Percentiles rank a stretch among this genome's conserved stretches.
Evolutionary conservation across 2,888 invertebrate genomes (phyloP).

Genomic region (Morpho deidamia): DNA sequence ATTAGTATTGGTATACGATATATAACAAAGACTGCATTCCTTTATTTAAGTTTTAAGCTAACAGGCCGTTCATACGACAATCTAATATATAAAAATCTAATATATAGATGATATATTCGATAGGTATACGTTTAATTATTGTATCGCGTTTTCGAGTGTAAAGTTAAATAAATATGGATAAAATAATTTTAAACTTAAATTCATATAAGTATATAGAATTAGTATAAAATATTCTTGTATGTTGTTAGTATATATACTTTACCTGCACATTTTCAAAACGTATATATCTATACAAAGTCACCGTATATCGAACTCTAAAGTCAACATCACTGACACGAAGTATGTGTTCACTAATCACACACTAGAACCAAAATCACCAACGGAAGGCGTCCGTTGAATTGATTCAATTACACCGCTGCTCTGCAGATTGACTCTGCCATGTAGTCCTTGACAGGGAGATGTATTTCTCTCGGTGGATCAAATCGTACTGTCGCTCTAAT

Average conservation of each 20-base stretch:
- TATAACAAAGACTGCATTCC: background rate
- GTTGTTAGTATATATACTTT: slow-evolving; percentile 2
- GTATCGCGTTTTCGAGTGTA: too few species aligned
- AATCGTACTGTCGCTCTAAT: slow-evolving; percentile 65
- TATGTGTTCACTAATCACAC: slow-evolving; percentile 20
- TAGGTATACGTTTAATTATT: too few species aligned
- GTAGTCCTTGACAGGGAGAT: slow-evolving; percentile 33
- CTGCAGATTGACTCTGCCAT: slow-evolving; percentile 22
- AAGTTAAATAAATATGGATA: too few species aligned
- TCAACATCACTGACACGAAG: slow-evolving; percentile 27
- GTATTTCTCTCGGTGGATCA: slow-evolving; percentile 51
- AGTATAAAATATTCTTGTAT: too few species aligned
- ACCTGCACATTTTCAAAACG: slow-evolving; percentile 30
- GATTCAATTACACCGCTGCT: slow-evolving; percentile 56
- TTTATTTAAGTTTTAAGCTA: background rate
- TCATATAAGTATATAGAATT: too few species aligned
- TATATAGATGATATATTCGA: slow-evolving; percentile 1
- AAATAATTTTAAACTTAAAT: too few species aligned
- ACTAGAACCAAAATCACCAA: slow-evolving; percentile 46
- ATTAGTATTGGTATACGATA: too few species aligned
- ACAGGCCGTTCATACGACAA: background rate
- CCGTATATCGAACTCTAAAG: slow-evolving; percentile 25
- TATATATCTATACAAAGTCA: slow-evolving; percentile 19
- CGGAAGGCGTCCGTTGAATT: slow-evolving; percentile 64
- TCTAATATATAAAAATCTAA: slow-evolving; percentile 1